Conservation (phyloP, 1,140 invertebrate species). For the Druon quercuslanigerum region DNA sequence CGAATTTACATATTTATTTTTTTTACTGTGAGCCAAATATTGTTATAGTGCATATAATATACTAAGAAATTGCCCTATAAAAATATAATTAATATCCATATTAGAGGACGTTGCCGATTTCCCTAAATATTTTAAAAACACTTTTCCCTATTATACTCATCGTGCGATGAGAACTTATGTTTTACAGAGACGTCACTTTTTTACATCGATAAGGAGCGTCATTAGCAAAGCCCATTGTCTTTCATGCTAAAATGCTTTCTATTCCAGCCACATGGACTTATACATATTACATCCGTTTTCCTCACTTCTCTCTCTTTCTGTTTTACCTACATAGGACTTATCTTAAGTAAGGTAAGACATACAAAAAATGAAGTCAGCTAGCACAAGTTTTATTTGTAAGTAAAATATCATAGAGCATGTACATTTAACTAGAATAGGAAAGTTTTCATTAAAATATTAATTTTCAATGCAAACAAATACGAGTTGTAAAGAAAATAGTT, state of each 20-base stretch:
- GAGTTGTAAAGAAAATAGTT: too few relatives aligned
- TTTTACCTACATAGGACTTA: not conserved
- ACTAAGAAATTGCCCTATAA: too few relatives aligned
- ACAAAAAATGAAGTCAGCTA: not conserved
- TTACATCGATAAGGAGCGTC: not conserved
- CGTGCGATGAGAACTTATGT: not conserved
- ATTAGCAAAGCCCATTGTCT: constrained; percentile 5
- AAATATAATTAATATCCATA: not conserved
- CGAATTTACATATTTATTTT: too few relatives aligned
- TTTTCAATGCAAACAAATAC: too few relatives aligned
- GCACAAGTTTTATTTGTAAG: not conserved
- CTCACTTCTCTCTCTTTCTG: not conserved
- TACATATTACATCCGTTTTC: constrained; percentile 29
- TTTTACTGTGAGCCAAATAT: too few relatives aligned
- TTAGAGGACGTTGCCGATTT: not conserved
- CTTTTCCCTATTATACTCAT: constrained; percentile 2
- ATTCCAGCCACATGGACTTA: not conserved
- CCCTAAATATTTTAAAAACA: not conserved
- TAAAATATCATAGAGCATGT: constrained; percentile 10
- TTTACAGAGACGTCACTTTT: not conserved
- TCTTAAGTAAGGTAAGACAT: too few relatives aligned
- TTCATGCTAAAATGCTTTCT: constrained; percentile 8
- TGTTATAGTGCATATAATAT: too few relatives aligned
- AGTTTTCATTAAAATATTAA: too few relatives aligned
- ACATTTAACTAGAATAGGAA: not conserved